phyloP scores from a whole-genome alignment of 2,797 vertebrate species.

The Galagoides demidoff region DNA sequence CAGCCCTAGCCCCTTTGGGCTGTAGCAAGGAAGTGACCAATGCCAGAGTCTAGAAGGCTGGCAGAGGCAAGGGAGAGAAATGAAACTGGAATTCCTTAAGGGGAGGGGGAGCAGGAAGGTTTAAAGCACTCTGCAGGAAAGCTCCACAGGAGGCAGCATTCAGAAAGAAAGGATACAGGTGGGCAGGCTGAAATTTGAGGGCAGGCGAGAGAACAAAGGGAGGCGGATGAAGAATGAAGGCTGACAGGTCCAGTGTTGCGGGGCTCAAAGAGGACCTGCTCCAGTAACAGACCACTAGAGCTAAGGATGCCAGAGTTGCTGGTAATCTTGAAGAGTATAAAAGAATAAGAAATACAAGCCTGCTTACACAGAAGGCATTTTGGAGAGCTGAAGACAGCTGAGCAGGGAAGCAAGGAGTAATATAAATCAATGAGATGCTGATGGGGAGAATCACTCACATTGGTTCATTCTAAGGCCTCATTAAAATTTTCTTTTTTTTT shows the following conservation, averaged over 20 bases:
- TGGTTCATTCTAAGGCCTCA: background rate
- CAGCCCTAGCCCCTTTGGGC: background rate
- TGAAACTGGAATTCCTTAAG: background rate
- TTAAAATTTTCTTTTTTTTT: background rate
- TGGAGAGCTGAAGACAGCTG: background rate
- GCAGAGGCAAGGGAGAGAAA: background rate
- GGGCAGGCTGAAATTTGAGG: background rate
- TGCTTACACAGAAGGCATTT: background rate
- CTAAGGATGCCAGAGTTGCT: background rate
- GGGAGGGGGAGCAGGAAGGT: background rate
- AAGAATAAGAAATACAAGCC: background rate
- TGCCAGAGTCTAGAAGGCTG: background rate
- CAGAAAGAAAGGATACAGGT: background rate
- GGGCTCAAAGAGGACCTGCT: background rate
- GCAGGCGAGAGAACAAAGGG: background rate
- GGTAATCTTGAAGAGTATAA: background rate
- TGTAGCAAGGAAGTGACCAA: background rate
- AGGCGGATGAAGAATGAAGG: background rate
- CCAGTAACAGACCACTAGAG: background rate
- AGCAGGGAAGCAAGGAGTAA: background rate
- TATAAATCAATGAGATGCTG: background rate
- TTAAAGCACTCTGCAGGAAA: background rate
- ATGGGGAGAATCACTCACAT: background rate
- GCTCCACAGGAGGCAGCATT: background rate
- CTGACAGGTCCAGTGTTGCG: background rate